Evolutionary conservation across 1,140 invertebrate species (phyloP).

Genomic region (Drosophila ananassae): DNA sequence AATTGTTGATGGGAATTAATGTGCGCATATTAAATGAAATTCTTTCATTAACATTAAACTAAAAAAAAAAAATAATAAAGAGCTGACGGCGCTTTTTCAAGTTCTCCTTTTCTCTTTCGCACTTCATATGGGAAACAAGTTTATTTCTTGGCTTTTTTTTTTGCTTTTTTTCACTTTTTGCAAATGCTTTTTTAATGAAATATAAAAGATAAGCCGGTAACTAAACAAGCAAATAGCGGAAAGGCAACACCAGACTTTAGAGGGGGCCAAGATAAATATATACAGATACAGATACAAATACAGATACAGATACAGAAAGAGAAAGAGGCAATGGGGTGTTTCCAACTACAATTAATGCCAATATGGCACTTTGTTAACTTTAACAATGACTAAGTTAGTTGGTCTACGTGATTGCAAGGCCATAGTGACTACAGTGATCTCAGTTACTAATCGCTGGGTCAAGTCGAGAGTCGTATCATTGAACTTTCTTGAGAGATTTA

Average conservation of each 20-base stretch:
- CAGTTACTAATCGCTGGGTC: constrained; percentile 14
- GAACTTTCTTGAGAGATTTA: background rate
- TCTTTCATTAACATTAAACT: constrained; percentile 74
- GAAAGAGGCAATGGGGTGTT: constrained; percentile 19
- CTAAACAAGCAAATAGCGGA: constrained; percentile 48
- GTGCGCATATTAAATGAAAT: constrained; percentile 77
- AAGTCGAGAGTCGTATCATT: background rate
- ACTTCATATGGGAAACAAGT: constrained; percentile 66
- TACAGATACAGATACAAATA: background rate
- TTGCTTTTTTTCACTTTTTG: constrained; percentile 37
- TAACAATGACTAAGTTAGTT: constrained; percentile 52
- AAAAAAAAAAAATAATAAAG: constrained; percentile 26
- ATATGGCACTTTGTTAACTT: constrained; percentile 64
- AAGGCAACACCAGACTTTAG: constrained; percentile 3
- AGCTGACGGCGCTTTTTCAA: constrained; percentile 65
- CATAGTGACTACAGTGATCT: background rate
- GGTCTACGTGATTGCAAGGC: constrained; percentile 30
- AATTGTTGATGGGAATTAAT: constrained; percentile 79
- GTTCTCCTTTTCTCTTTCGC: constrained; percentile 18
- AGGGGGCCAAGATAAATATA: constrained; percentile 1
- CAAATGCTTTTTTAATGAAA: constrained; percentile 82
- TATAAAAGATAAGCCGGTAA: constrained; percentile 71
- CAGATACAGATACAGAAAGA: constrained; percentile 1
- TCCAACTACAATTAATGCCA: constrained; percentile 62
- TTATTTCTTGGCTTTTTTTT: constrained; percentile 28